Conservation (phyloP, 1,140 invertebrate species). For the Homalodisca vitripennis region DNA sequence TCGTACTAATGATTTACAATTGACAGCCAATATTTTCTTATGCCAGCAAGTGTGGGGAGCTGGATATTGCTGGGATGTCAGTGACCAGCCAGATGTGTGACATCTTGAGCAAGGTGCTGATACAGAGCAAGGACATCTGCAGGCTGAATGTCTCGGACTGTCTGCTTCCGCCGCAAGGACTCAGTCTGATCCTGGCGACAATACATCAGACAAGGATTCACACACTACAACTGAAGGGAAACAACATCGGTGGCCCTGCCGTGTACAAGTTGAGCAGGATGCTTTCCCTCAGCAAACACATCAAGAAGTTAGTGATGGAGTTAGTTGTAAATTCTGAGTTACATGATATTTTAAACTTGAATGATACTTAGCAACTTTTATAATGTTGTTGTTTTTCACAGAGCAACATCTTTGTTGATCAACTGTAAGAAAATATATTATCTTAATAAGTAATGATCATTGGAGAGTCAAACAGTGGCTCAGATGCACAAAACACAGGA, state of each 20-base stretch:
- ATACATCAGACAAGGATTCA: not conserved
- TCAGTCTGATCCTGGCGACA: not conserved
- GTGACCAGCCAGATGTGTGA: conserved; percentile 6
- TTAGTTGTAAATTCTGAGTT: no score
- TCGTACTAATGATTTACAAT: no score
- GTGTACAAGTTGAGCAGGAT: not conserved
- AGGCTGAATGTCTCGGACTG: conserved; percentile 15
- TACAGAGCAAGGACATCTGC: not conserved
- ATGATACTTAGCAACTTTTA: no score
- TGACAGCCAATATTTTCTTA: no score
- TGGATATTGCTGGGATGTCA: conserved; percentile 1
- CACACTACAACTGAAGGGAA: conserved; percentile 4
- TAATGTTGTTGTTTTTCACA: no score
- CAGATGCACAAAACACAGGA: no score
- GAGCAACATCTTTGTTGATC: no score
- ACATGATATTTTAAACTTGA: no score
- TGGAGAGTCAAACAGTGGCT: no score
- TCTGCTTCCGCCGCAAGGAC: conserved; percentile 9
- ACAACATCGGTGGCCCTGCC: conserved; percentile 10
- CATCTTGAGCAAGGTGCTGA: conserved; percentile 1
- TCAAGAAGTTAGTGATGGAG: conserved; percentile 24
- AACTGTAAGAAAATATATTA: no score
- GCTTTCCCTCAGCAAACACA: not conserved
- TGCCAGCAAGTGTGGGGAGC: conserved; percentile 4
- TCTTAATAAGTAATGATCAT: no score